Evolutionary conservation across 2,113 vertebrate species (phyloP).

Genomic region (Mobula hypostoma): DNA sequence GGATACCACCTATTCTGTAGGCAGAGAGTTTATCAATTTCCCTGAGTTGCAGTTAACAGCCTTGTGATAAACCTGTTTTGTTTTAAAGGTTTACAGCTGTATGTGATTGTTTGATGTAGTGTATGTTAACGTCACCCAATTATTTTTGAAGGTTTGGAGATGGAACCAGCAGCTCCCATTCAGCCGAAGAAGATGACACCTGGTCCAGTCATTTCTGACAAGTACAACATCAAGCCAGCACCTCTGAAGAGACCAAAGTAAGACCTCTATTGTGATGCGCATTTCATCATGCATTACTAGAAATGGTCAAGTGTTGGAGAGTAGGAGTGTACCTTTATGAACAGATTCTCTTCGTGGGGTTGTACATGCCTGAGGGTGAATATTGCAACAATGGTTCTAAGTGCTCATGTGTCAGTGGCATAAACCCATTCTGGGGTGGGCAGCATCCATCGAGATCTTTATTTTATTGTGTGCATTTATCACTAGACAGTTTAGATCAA

Average conservation of each 20-base stretch:
- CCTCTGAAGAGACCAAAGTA: conserved; percentile 81
- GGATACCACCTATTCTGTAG: not conserved
- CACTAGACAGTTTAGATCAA: no score
- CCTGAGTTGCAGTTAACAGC: not conserved
- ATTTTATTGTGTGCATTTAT: no score
- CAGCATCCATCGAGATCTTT: no score
- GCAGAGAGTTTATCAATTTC: no score
- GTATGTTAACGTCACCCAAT: not conserved
- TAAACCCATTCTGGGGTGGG: not conserved
- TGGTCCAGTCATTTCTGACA: conserved; percentile 67
- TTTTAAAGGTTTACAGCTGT: not conserved
- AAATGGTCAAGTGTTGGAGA: not conserved
- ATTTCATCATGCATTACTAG: no score
- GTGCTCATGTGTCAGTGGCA: not conserved
- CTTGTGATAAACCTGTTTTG: not conserved
- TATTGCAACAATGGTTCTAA: not conserved
- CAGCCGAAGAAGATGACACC: conserved; percentile 66
- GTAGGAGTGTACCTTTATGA: not conserved
- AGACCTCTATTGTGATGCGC: conserved; percentile 16
- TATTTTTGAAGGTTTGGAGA: conserved; percentile 67
- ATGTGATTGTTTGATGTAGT: not conserved
- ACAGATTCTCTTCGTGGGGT: not conserved
- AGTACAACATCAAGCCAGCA: conserved; percentile 85
- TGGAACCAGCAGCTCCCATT: conserved; percentile 67
- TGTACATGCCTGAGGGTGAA: not conserved